Conservation (phyloP, 2,888 invertebrate species). For the Pristionchus mayeri region DNA sequence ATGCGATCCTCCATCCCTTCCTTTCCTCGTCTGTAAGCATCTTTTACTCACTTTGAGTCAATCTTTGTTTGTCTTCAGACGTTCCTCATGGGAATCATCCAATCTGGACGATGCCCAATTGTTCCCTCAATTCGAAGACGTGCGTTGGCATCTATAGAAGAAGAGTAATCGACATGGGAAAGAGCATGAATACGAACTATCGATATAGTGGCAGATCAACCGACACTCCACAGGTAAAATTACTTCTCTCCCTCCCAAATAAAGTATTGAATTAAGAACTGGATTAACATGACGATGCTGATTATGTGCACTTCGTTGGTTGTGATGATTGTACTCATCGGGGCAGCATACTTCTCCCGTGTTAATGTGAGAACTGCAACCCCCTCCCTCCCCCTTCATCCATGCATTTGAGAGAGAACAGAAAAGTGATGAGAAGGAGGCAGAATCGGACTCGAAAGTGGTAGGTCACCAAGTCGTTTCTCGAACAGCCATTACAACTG, state of each 20-base stretch:
- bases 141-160: slow-evolving; percentile 6
- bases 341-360: neutral
- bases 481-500: neutral
- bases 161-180: slow-evolving; percentile 15
- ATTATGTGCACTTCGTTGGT: neutral
- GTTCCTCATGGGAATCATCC: slow-evolving; percentile 31
- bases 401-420: neutral
- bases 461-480: neutral
- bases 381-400: neutral
- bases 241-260: neutral
- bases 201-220: neutral
- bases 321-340: neutral
- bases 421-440: neutral
- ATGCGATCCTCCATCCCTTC: neutral
- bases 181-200: neutral
- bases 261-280: neutral
- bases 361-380: neutral
- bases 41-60: no score
- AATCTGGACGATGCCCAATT: neutral
- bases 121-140: neutral
- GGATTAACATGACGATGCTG: slow-evolving; percentile 12
- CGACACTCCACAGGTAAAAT: slow-evolving; percentile 31
- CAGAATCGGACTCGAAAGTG: neutral
- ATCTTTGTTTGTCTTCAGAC: neutral
- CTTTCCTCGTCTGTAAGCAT: neutral